These are phyloP conservation scores for Plecotus auritus DNA, from an alignment of 2,113 vertebrate species.

Conservation along the genomic window DNA sequence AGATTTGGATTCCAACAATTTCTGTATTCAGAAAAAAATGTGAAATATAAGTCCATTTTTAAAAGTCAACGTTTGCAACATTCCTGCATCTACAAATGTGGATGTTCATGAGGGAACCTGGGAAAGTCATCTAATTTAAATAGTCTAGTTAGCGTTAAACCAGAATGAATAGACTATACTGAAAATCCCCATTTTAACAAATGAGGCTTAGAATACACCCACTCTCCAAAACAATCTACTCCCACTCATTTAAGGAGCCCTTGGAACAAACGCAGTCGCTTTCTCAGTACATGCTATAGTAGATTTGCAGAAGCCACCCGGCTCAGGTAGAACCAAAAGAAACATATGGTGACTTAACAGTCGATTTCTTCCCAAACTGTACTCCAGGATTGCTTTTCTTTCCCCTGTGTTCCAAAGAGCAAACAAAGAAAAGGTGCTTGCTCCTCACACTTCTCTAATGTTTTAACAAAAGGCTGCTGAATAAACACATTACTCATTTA, in stretches of 20 bases:
- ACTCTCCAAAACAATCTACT: conserved; percentile 30
- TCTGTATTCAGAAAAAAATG: background rate
- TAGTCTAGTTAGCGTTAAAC: background rate
- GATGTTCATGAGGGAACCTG: background rate
- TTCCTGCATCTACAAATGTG: conserved; percentile 11
- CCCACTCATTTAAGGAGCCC: background rate
- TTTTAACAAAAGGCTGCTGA: conserved; percentile 80
- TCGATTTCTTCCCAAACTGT: conserved; percentile 54
- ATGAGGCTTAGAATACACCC: background rate
- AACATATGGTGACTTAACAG: background rate
- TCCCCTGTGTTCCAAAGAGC: background rate
- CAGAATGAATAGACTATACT: background rate
- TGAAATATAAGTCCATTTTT: background rate
- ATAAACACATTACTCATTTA: conserved; percentile 75
- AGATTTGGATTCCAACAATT: background rate
- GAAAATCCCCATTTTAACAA: conserved; percentile 44
- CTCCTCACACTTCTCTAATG: conserved; percentile 67
- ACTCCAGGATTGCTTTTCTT: conserved; percentile 44
- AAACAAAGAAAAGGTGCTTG: conserved; percentile 59
- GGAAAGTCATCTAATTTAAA: conserved; percentile 11
- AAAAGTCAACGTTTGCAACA: background rate
- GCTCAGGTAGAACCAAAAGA: conserved; percentile 32
- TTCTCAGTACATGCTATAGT: background rate
- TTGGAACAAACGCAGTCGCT: background rate
- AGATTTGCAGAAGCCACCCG: background rate